Evolutionary conservation across 2,113 vertebrate genomes (phyloP), one percentile per base, ranked within the genome.

Genomic region (Bubo scandiacus): DNA sequence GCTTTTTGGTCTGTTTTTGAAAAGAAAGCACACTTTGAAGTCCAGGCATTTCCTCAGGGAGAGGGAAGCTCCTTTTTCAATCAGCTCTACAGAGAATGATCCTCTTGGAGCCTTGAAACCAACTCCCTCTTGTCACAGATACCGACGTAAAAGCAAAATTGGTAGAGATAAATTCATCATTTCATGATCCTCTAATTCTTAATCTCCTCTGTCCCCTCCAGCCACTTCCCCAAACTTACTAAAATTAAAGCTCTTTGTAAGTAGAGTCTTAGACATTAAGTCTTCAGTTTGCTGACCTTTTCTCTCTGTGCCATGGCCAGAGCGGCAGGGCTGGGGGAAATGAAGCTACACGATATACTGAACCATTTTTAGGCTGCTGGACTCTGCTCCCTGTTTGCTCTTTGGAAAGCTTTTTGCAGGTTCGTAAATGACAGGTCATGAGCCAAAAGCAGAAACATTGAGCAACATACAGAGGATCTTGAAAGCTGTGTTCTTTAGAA

Each of bases 291-390:
- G 40, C 62, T 62, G 22, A 26, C n/a, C 29, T 30, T 51, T 59
- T 18, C 3, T 12, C 6, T 59, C 25, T 49, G 5, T 68, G 73
- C 22, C 2, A 0, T 40, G 12, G 34, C 25, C 0, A 1, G 40
- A 43, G 43, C 20, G 54, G 34, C 3, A 6, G 11, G 10, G 12
- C 20, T 70, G 45, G 27, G 13, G 54, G 19, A 70, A 21, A 7
- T 29, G 42, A 63, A 52, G 62, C 49, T 22, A 21, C 0, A 2
- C 18, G 16, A 55, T 2, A 5, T 36, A 19, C 52, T 18, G 49
- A 67, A 40, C 14, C 12, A 15, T 11, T 42, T 81, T 62, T 17
- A 59, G 38, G 51, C 42, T 90, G 58, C 42, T 25, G 2, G 58
- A 22, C 45, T 93, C 58, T 30, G 17, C 63, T 88, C 22, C 15